Conservation (phyloP, 2,113 vertebrate genomes). For the Reinhardtius hippoglossoides region DNA sequence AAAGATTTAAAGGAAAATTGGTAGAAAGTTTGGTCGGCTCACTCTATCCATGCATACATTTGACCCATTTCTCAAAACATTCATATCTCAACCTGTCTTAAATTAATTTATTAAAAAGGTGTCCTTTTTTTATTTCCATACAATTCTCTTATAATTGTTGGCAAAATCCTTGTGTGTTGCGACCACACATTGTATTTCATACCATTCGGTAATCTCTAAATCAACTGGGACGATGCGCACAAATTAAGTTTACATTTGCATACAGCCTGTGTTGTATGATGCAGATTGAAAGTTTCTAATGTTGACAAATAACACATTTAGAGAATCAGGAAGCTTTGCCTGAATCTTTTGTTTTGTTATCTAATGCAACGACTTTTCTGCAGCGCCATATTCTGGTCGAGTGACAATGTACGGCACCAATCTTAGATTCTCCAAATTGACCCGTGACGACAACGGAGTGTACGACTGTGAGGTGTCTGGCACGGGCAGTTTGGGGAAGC, state of each 20-base stretch:
- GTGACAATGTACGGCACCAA: slow-evolving; percentile 46
- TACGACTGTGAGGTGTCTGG: slow-evolving; percentile 80
- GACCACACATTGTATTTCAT: not conserved
- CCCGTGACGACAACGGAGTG: slow-evolving; percentile 70
- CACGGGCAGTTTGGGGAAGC: slow-evolving; percentile 42
- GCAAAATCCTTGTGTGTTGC: not conserved
- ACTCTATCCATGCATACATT: too few relatives aligned
- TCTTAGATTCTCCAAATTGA: slow-evolving; percentile 74
- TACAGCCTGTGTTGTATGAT: not conserved
- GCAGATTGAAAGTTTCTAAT: not conserved
- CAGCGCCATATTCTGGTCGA: slow-evolving; percentile 63
- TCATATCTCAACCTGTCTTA: too few relatives aligned
- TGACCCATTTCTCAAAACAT: too few relatives aligned
- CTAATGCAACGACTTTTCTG: not conserved
- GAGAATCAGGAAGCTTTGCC: not conserved
- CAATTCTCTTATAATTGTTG: too few relatives aligned
- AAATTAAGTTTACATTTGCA: too few relatives aligned
- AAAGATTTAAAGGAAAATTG: not conserved
- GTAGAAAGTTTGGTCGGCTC: not conserved
- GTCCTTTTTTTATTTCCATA: too few relatives aligned
- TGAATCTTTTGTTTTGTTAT: not conserved
- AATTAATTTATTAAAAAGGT: too few relatives aligned
- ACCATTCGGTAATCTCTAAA: not conserved
- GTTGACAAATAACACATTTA: not conserved
- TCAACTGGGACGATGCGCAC: not conserved